Conservation (phyloP, 2,888 invertebrate genomes). For the Rotaria socialis region DNA sequence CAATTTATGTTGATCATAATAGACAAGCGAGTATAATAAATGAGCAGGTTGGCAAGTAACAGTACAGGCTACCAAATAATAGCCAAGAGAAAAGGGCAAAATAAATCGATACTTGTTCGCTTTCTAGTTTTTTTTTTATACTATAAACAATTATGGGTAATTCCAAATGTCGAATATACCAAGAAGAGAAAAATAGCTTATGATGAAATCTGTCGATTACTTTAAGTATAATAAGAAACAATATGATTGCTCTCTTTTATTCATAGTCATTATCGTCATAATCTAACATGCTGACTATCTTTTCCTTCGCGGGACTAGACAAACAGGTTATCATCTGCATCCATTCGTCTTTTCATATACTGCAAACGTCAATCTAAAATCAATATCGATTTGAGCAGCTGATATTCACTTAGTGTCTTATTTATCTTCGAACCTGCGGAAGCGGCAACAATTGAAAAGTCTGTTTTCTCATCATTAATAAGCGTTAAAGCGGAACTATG, state of each 20-base stretch:
- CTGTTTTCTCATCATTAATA: conserved; percentile 36
- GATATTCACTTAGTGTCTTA: neutral
- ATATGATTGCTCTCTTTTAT: too few species aligned
- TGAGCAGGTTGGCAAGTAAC: neutral
- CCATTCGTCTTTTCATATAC: neutral
- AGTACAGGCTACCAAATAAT: neutral
- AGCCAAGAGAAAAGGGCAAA: neutral
- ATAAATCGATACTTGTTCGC: neutral
- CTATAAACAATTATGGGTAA: neutral
- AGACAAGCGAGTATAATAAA: neutral
- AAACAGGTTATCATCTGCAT: neutral
- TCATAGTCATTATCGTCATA: neutral
- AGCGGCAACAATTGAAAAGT: conserved; percentile 15
- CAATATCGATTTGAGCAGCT: neutral
- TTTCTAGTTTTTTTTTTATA: neutral
- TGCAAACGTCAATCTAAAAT: neutral
- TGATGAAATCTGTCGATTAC: neutral
- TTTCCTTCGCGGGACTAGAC: neutral
- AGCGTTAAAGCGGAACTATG: neutral
- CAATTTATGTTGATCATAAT: neutral
- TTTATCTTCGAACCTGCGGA: neutral
- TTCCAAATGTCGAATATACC: neutral
- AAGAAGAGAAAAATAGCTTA: neutral
- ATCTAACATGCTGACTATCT: too few species aligned
- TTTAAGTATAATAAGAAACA: too few species aligned